Evolutionary conservation across 2,797 vertebrate species (phyloP).

Genomic region (Cyclura pinguis): DNA sequence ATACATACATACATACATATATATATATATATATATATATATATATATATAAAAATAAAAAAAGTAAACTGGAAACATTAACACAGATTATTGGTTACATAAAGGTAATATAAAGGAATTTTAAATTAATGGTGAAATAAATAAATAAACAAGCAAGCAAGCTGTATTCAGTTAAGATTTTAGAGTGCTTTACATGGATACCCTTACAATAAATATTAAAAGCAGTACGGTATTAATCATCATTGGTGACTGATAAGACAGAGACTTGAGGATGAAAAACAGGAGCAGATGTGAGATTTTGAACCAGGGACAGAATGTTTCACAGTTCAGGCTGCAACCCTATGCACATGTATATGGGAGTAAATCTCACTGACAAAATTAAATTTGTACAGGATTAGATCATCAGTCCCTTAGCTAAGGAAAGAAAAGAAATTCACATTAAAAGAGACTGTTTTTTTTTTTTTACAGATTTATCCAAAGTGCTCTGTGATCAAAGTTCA

Average conservation of each 20-base stretch:
- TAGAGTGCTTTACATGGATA: background rate
- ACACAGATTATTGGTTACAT: slow-evolving; percentile 20
- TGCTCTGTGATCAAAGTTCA: too few species aligned
- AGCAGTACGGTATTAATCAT: background rate
- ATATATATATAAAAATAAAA: too few species aligned
- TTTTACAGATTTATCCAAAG: too few species aligned
- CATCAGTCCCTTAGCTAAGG: too few species aligned
- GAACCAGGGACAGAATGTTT: background rate
- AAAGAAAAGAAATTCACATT: too few species aligned
- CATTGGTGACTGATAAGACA: background rate
- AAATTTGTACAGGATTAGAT: too few species aligned
- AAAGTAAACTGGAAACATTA: slow-evolving; percentile 12
- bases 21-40: too few species aligned
- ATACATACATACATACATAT: too few species aligned
- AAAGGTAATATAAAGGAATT: background rate
- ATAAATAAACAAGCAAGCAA: background rate
- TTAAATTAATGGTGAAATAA: slow-evolving; percentile 33
- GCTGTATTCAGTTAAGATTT: background rate
- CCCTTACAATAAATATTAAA: background rate
- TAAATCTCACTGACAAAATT: background rate
- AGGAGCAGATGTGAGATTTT: background rate
- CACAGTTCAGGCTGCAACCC: background rate
- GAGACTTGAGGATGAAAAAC: background rate
- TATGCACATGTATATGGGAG: background rate
- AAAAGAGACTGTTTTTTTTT: too few species aligned